A percentile compares a stretch with the other conserved stretches of the same genome.
These are phyloP conservation scores for Paradisaea rubra DNA, from an alignment of 2,113 vertebrate genomes.

Conservation along the genomic window DNA sequence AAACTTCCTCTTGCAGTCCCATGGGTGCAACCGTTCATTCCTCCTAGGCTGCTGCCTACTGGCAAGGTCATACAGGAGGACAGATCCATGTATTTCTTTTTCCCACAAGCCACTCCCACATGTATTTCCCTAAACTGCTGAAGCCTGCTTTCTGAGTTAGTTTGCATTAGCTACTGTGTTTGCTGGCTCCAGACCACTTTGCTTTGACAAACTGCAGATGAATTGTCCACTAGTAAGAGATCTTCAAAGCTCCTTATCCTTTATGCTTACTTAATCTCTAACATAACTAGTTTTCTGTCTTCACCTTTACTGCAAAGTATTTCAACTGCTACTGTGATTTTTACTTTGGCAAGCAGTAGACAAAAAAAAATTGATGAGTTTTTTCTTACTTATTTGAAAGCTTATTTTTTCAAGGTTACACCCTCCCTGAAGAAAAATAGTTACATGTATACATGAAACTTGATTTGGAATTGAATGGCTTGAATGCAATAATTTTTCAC, in stretches of 20 bases:
- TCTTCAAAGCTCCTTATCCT: neutral
- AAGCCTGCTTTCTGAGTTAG: neutral
- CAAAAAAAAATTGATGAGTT: neutral
- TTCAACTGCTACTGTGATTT: neutral
- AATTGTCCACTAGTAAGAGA: neutral
- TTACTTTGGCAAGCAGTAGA: neutral
- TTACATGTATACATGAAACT: neutral
- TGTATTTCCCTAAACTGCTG: neutral
- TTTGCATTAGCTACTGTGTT: neutral
- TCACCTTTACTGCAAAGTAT: neutral
- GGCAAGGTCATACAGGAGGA: neutral
- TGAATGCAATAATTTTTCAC: neutral
- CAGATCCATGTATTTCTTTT: neutral
- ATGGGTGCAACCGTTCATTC: neutral
- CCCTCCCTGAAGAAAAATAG: neutral
- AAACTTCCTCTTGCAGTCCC: neutral
- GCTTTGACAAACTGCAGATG: neutral
- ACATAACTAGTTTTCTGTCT: neutral
- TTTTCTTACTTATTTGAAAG: neutral
- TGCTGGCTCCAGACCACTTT: neutral
- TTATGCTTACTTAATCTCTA: neutral
- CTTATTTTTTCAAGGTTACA: neutral
- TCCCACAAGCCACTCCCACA: neutral
- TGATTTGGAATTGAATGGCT: neutral
- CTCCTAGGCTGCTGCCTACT: neutral